Conservation (phyloP, 2,888 invertebrate species). For the Acleris laterana region DNA sequence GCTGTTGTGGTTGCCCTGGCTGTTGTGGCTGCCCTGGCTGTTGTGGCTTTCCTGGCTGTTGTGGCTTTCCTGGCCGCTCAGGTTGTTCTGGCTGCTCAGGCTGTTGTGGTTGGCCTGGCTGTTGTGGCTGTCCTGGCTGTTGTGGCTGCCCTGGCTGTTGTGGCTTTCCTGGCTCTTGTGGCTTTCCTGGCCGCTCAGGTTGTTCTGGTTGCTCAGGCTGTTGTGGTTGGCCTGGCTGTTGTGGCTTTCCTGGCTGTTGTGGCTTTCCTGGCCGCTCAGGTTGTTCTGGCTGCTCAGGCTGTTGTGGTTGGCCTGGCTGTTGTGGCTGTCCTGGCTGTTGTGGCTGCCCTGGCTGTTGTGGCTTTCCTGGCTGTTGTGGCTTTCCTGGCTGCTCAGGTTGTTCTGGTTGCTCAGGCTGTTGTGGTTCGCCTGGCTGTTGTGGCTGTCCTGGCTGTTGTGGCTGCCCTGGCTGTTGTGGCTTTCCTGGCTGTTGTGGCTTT, state of each 20-base stretch:
- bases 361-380: background rate
- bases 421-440: background rate
- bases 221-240: background rate
- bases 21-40: too few species aligned
- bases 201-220: background rate
- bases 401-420: background rate
- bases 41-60: too few species aligned
- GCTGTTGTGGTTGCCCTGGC: too few species aligned
- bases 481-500: background rate
- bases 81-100: too few species aligned
- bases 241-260: background rate
- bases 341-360: background rate
- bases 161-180: background rate
- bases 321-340: background rate
- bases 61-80: too few species aligned
- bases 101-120: constrained; percentile 10
- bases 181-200: background rate
- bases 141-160: background rate
- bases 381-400: background rate
- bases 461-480: background rate
- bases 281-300: background rate
- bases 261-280: constrained; percentile 32
- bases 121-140: background rate
- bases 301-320: background rate
- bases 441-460: constrained; percentile 1